Evolutionary conservation across 2,797 vertebrate genomes (phyloP), one percentile per base, ranked within the genome.

Genomic region (Paguma larvata): DNA sequence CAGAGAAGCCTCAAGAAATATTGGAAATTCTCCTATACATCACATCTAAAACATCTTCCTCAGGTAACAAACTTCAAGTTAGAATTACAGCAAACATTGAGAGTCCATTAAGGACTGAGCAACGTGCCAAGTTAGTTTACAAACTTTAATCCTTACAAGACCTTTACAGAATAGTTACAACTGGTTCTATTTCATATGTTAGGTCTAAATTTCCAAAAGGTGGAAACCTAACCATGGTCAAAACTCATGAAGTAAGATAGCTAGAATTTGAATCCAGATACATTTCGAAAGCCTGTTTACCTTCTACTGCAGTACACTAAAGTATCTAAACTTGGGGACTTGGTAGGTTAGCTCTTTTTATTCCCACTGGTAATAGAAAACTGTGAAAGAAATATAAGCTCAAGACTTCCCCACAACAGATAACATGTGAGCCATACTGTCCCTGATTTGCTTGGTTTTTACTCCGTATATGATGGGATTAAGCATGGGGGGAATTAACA

Each of bases 391-490:
- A 65, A n/a, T 32, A 65, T 4, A 2, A 86, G 32, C 77, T 85
- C 63, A 84, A 48, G 75, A 85, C 63, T 75, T 96, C 38, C 62
- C n/a, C 62, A 51, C 27, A 41, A 63, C 1, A 72, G 83, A 86
- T 44, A 95, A 70, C 84, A 92, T 70, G n/a, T 85, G 72, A 89
- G 18, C 48, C 85, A 96, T 67, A 73, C 85, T 87, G 44, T 73
- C 56, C 18, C 87, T 88, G 25, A 97, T 97, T 84, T 97, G 38
- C 73, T 97, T 97, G 85, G 85, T 94, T 90, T 97, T 96, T 5
- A 27, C 77, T 67, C 90, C 92, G 14, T 93, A 97, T 32, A 97
- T 96, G 38, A 98, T 88, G 16, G 97, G 94, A 80, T 95, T 97
- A 89, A 97, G 85, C n/a, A 97, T 80, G n/a, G 91, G 93, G 10